These are phyloP conservation scores for Semicossyphus pulcher DNA, from an alignment of 2,113 vertebrate genomes.

Conservation along the genomic window DNA sequence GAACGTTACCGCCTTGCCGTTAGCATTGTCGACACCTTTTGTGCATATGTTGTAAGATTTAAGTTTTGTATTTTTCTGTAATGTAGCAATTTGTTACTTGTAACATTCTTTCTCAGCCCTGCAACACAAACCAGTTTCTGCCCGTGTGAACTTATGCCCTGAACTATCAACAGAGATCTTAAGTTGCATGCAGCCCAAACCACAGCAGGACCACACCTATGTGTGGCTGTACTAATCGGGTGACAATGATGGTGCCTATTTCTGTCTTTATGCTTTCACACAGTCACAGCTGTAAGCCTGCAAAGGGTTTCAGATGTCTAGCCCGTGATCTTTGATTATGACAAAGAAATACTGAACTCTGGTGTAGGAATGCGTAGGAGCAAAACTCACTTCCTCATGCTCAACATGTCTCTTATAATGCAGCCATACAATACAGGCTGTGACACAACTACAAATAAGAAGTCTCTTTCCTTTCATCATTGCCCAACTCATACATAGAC, in stretches of 20 bases:
- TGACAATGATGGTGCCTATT: not conserved
- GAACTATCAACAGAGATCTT: no score
- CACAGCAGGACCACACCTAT: no score
- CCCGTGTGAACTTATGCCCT: no score
- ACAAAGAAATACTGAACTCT: not conserved
- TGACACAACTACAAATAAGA: not conserved
- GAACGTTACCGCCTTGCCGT: no score
- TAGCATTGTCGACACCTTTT: no score
- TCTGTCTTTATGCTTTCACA: not conserved
- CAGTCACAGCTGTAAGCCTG: not conserved
- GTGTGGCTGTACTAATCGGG: not conserved
- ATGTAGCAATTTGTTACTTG: no score
- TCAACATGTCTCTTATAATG: not conserved
- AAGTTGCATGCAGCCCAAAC: no score
- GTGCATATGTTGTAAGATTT: no score
- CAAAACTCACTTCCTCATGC: not conserved
- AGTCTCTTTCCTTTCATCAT: conserved; percentile 31
- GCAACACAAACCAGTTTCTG: no score
- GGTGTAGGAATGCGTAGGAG: not conserved
- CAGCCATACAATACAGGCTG: not conserved
- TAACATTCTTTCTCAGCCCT: no score
- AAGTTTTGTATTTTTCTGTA: no score
- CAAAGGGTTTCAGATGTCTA: not conserved
- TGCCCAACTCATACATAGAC: conserved; percentile 21
- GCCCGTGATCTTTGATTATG: not conserved